Conservation (phyloP, 2,113 vertebrate genomes). For the Cavia porcellus region DNA sequence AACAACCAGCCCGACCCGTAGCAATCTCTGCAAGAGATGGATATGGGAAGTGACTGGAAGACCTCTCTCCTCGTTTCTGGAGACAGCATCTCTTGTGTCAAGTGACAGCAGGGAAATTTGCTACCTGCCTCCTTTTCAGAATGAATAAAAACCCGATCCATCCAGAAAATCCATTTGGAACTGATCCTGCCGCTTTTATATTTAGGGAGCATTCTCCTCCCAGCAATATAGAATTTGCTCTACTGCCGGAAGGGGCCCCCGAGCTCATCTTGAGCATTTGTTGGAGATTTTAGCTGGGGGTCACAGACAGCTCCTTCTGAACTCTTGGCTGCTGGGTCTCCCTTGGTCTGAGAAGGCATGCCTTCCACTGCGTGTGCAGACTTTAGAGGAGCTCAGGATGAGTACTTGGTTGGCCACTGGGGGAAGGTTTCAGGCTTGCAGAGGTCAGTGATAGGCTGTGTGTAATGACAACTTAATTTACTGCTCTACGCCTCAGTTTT, state of each 20-base stretch:
- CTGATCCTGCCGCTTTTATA: conserved; percentile 1
- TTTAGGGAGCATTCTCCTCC: not conserved
- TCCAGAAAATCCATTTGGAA: conserved; percentile 55
- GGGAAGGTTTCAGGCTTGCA: not conserved
- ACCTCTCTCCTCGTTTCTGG: not conserved
- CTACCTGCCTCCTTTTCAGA: conserved; percentile 73
- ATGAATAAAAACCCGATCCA: conserved; percentile 71
- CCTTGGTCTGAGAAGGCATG: not conserved
- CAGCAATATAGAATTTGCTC: not conserved
- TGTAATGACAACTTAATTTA: rapidly evolving
- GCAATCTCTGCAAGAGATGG: not conserved
- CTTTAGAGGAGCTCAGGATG: not conserved
- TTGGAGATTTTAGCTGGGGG: conserved; percentile 43
- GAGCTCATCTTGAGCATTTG: not conserved
- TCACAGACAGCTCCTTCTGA: conserved; percentile 26
- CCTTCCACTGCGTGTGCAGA: not conserved
- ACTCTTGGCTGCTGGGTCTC: not conserved
- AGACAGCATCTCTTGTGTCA: conserved; percentile 52
- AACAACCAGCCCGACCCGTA: not conserved
- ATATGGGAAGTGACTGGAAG: conserved; percentile 56
- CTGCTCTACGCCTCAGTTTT: not conserved
- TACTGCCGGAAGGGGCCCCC: not conserved
- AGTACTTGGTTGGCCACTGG: rapidly evolving
- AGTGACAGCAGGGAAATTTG: conserved; percentile 56
- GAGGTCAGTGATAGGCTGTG: not conserved